Conservation (phyloP, 1,140 invertebrate species). For the Lepidurus apus region DNA sequence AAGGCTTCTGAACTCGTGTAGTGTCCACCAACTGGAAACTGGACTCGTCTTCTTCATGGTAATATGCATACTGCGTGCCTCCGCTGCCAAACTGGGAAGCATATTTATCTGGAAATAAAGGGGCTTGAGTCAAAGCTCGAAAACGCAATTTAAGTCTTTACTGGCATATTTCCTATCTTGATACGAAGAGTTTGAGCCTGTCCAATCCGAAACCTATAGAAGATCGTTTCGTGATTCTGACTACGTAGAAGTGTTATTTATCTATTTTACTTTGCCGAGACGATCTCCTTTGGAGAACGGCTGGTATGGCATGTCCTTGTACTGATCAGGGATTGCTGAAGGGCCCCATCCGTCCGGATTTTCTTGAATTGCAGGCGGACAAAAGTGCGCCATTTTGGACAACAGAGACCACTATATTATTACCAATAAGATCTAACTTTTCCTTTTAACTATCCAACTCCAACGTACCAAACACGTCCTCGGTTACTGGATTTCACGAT, state of each 20-base stretch:
- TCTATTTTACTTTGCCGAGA: conserved; percentile 70
- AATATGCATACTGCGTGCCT: conserved; percentile 92
- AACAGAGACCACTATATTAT: neutral
- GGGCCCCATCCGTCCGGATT: conserved; percentile 94
- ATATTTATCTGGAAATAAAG: conserved; percentile 75
- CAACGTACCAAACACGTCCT: neutral
- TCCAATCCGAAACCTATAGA: conserved; percentile 90
- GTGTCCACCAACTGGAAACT: conserved; percentile 98
- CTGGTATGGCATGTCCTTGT: conserved; percentile 97
- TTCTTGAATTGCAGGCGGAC: conserved; percentile 71
- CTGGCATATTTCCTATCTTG: conserved; percentile 93
- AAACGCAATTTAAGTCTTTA: conserved; percentile 51
- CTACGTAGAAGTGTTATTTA: neutral
- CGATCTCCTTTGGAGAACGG: conserved; percentile 96
- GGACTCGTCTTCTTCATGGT: conserved; percentile 96
- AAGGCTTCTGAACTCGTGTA: conserved; percentile 79
- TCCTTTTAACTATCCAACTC: neutral
- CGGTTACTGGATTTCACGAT: neutral
- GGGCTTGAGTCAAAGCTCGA: neutral
- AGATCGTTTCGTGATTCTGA: conserved; percentile 11
- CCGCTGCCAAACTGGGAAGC: conserved; percentile 84
- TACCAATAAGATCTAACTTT: neutral
- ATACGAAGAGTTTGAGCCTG: conserved; percentile 64
- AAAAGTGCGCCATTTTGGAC: conserved; percentile 48
- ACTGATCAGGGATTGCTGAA: conserved; percentile 85